These are phyloP conservation scores for Temnothorax longispinosus DNA, from an alignment of 1,140 invertebrate genomes.

Conservation along the genomic window DNA sequence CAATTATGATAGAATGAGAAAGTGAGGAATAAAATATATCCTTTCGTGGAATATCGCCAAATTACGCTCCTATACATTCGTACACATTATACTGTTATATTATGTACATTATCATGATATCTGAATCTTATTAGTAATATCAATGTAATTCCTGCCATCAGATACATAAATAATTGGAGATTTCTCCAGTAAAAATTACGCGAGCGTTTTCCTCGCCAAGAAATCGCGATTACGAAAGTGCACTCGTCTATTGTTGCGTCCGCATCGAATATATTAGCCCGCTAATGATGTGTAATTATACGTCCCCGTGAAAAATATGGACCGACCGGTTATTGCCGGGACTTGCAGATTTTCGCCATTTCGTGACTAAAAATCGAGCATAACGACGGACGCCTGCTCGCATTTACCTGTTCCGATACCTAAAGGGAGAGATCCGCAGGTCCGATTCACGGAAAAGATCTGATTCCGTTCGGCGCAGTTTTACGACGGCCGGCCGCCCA, in stretches of 20 bases:
- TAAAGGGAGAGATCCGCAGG: constrained; percentile 2
- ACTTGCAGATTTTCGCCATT: constrained; percentile 13
- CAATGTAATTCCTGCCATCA: constrained; percentile 10
- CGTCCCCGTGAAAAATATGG: constrained; percentile 37
- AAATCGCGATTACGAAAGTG: constrained; percentile 38
- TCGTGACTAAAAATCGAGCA: constrained; percentile 48
- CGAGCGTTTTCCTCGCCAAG: constrained; percentile 19
- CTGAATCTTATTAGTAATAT: constrained; percentile 29
- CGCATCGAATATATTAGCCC: constrained; percentile 4
- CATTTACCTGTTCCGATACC: constrained; percentile 59
- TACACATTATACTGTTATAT: background rate
- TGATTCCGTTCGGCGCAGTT: constrained; percentile 61
- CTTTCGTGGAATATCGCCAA: background rate
- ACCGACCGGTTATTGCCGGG: background rate
- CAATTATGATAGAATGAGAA: background rate
- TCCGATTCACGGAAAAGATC: constrained; percentile 65
- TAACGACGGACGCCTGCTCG: background rate
- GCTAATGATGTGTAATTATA: constrained; percentile 48
- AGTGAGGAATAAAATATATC: background rate
- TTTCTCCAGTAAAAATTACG: constrained; percentile 18
- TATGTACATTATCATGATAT: constrained; percentile 1
- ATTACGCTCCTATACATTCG: background rate
- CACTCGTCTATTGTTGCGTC: constrained; percentile 39
- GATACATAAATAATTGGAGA: constrained; percentile 30
- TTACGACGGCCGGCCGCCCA: constrained; percentile 57